Evolutionary conservation across 2,888 invertebrate genomes (phyloP).

Genomic region (Mantis religiosa): DNA sequence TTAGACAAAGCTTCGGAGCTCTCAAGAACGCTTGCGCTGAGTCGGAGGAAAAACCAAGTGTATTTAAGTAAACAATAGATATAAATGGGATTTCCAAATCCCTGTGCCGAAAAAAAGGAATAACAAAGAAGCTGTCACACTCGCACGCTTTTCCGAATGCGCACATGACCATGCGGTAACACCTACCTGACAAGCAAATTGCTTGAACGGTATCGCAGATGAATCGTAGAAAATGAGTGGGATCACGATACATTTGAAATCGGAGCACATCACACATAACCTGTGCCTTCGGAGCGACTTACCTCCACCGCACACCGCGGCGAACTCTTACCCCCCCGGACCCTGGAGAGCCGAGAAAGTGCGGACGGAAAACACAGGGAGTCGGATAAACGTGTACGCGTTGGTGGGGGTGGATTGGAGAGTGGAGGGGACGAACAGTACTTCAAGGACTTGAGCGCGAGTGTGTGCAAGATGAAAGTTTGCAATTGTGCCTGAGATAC

Average conservation of each 20-base stretch:
- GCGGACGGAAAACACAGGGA: constrained; percentile 40
- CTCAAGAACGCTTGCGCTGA: constrained; percentile 27
- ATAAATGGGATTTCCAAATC: constrained; percentile 32
- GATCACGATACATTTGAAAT: constrained; percentile 20
- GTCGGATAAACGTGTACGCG: constrained; percentile 9
- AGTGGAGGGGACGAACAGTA: neutral
- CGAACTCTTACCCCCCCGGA: constrained; percentile 32
- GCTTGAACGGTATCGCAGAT: constrained; percentile 26
- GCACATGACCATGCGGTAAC: constrained; percentile 2
- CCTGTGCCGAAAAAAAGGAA: constrained; percentile 28
- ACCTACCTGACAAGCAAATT: constrained; percentile 22
- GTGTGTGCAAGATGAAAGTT: constrained; percentile 18
- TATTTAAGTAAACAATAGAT: constrained; percentile 33
- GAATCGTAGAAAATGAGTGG: constrained; percentile 17
- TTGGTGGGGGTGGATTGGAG: neutral
- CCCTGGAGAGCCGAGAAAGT: constrained; percentile 47
- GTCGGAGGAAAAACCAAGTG: constrained; percentile 34
- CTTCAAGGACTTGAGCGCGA: constrained; percentile 18
- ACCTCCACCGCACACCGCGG: constrained; percentile 23
- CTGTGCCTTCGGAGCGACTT: constrained; percentile 10
- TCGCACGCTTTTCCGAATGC: neutral
- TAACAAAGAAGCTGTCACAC: constrained; percentile 26
- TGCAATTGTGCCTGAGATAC: constrained; percentile 13
- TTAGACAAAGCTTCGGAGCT: constrained; percentile 44
- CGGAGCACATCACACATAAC: constrained; percentile 19